A percentile compares a stretch with the other conserved stretches of the same genome.
phyloP scores from a whole-genome alignment of 2,797 vertebrate species.

The Philypnodon macrostomus region DNA sequence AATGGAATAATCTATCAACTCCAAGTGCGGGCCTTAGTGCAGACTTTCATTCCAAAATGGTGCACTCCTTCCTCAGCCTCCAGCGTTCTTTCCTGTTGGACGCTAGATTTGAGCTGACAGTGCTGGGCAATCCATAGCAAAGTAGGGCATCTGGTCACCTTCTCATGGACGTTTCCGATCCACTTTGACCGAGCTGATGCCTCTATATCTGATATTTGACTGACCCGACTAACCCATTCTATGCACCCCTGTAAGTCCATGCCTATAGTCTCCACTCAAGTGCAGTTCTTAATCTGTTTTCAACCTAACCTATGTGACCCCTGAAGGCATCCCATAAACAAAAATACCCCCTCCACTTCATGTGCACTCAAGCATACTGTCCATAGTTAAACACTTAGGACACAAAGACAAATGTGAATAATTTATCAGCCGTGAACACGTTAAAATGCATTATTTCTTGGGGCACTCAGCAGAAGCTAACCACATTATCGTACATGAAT shows the following conservation, averaged over 20 bases:
- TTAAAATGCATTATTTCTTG: constrained; percentile 44
- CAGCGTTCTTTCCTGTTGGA: too few relatives aligned
- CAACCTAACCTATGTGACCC: constrained; percentile 16
- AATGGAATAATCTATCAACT: too few relatives aligned
- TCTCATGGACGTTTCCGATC: too few relatives aligned
- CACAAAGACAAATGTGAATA: constrained; percentile 43
- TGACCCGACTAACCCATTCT: neutral
- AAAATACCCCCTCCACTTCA: neutral
- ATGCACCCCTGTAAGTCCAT: too few relatives aligned
- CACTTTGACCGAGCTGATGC: too few relatives aligned
- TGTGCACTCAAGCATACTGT: neutral
- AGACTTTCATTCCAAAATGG: too few relatives aligned
- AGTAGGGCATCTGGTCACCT: too few relatives aligned
- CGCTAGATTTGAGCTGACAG: too few relatives aligned
- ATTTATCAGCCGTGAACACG: constrained; percentile 47
- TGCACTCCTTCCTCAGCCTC: too few relatives aligned
- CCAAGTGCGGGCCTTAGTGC: too few relatives aligned
- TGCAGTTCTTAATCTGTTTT: neutral
- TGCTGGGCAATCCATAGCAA: too few relatives aligned
- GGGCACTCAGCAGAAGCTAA: constrained; percentile 35
- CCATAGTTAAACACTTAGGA: constrained; percentile 2
- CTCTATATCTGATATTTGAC: too few relatives aligned
- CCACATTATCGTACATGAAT: constrained; percentile 46
- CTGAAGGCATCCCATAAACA: constrained; percentile 12
- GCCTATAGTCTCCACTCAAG: neutral